Conservation (phyloP, 2,888 invertebrate genomes). For the Orthonevra nobilis region DNA sequence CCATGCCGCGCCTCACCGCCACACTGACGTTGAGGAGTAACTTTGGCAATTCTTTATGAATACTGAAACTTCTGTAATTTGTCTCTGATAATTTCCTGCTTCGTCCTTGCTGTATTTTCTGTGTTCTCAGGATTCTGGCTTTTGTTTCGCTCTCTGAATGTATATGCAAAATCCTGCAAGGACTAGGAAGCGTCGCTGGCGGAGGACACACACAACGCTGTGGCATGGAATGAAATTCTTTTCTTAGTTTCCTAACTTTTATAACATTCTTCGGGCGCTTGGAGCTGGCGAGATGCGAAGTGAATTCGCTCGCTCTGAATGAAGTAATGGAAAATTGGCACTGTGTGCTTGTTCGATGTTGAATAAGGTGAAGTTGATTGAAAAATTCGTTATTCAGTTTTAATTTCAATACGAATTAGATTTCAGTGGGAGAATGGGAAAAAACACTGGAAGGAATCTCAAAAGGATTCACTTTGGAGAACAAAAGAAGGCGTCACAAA, state of each 20-base stretch:
- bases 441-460: neutral
- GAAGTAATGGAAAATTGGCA: conserved; percentile 21
- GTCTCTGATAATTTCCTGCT: conserved; percentile 63
- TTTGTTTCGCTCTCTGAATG: conserved; percentile 57
- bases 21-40: conserved; percentile 66
- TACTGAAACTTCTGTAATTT: conserved; percentile 70
- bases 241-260: conserved; percentile 49
- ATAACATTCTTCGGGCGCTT: conserved; percentile 51
- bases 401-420: conserved; percentile 26
- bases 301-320: neutral
- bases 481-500: conserved; percentile 42
- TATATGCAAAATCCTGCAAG: conserved; percentile 25
- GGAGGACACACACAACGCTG: conserved; percentile 29
- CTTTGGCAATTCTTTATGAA: conserved; percentile 72
- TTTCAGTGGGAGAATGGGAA: neutral
- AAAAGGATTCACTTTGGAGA: conserved; percentile 23
- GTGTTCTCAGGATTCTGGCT: conserved; percentile 16
- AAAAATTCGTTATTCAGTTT: conserved; percentile 43
- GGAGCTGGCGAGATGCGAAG: neutral
- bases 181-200: too few species aligned
- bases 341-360: conserved; percentile 17
- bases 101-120: neutral
- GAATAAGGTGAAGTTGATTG: conserved; percentile 46
- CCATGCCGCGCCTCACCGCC: too few species aligned
- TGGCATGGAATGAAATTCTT: conserved; percentile 67